Evolutionary conservation across 2,797 vertebrate species (phyloP), one percentile per base, ranked within the genome.

Genomic region (Anguilla megastoma): DNA sequence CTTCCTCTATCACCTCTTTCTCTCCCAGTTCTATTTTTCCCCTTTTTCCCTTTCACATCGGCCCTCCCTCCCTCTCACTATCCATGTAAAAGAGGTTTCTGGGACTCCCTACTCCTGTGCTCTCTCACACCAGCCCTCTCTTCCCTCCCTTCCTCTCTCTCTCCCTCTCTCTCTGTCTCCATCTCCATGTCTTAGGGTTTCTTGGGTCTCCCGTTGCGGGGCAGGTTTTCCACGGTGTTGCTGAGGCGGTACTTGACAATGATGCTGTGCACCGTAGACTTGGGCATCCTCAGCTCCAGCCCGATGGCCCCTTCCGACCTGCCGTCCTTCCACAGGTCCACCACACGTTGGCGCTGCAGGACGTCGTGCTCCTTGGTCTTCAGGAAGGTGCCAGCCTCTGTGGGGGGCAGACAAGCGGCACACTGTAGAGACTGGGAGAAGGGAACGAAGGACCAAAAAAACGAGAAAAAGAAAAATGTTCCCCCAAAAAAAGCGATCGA

Each of bases 321-420:
- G 93, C 96, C 96, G 58, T 96, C 96, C 93, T 97, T 97, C 96
- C 96, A 96, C 83, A 96, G 96, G 94, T 97, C 96, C 94, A 97
- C 96, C 94, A 97, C 96, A 33, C 96, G 94, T 94, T 97, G 96
- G 92, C 96, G 95, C 95, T 97, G 96, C 91, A 93, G 94, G 93
- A 96, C 94, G 87, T 96, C 95, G 21, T 97, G 96, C 92, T 97
- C 96, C 95, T 97, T 97, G 94, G 96, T 97, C 96, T 97, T 97
- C 95, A 96, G 95, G 95, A 95, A 96, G 91, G 93, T 90, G 85
- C 88, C 87, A 91, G 95, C 96, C 96, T 97, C 96, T 97, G 96
- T 97, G 96, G 95, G 95, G 79, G 96, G 96, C 96, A 97, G 95
- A 97, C 95, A 96, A 96, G 96, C 94, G 96, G 96, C 96, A 96